Evolutionary conservation across 2,113 vertebrate species (phyloP).

Genomic region (Hippolais icterina): DNA sequence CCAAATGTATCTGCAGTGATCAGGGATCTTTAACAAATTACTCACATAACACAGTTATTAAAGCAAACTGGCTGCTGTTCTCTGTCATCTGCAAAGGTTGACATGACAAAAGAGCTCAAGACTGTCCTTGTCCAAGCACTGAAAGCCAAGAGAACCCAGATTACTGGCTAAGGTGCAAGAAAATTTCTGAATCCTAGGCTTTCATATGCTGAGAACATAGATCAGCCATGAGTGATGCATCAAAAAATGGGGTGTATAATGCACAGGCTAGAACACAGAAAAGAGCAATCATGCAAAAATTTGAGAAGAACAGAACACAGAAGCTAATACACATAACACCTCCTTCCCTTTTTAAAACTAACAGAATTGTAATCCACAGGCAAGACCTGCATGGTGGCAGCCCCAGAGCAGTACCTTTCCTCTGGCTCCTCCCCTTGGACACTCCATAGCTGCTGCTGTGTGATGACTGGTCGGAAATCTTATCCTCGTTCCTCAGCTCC

Average conservation of each 20-base stretch:
- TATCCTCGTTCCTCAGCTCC: constrained; percentile 72
- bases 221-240: not conserved
- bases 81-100: not conserved
- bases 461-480: constrained; percentile 74
- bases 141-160: not conserved
- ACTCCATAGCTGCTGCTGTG: constrained; percentile 70
- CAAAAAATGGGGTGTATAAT: not conserved
- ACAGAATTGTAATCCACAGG: not conserved
- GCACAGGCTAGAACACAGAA: not conserved
- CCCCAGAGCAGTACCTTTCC: constrained; percentile 77
- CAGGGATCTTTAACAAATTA: not conserved
- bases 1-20: not conserved
- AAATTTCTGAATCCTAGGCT: not conserved
- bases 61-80: not conserved
- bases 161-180: not conserved
- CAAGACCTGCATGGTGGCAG: not conserved
- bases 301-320: not conserved
- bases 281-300: not conserved
- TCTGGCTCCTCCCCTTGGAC: constrained; percentile 69
- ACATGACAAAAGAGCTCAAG: not conserved
- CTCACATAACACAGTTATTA: not conserved
- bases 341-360: not conserved
- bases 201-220: not conserved
- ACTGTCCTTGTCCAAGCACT: not conserved
- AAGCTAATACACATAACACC: not conserved